phyloP scores from a whole-genome alignment of 2,113 vertebrate species.

The Calypte anna region DNA sequence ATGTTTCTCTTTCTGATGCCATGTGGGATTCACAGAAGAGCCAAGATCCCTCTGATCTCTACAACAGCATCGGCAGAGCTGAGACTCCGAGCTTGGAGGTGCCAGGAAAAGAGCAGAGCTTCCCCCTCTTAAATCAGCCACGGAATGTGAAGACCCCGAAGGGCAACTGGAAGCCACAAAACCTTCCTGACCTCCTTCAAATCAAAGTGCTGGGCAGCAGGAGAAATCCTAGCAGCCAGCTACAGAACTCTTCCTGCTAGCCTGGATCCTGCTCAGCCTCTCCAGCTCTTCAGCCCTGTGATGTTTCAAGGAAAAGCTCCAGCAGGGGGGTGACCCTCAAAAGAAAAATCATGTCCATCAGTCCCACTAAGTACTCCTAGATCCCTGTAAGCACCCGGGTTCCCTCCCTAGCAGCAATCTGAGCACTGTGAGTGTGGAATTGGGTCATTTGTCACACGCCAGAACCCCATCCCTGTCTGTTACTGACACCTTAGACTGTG shows the following conservation, averaged over 20 bases:
- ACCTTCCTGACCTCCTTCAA: not conserved
- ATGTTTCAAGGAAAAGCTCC: not conserved
- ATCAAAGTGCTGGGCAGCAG: not conserved
- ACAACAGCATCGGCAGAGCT: not conserved
- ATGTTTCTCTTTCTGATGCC: not conserved
- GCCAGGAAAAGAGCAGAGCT: not conserved
- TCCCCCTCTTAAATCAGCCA: not conserved
- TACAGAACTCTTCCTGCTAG: not conserved
- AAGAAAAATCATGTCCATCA: not conserved
- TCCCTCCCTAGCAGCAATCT: not conserved
- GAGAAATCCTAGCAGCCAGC: not conserved
- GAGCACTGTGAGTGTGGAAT: fast-evolving
- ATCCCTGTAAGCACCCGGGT: fast-evolving
- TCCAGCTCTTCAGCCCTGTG: not conserved
- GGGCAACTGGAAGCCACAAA: not conserved
- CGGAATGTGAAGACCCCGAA: not conserved
- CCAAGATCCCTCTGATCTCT: not conserved
- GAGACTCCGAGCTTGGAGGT: not conserved
- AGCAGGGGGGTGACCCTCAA: not conserved
- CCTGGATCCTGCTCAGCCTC: not conserved
- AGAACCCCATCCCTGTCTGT: not conserved
- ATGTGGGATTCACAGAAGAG: not conserved
- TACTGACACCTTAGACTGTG: fast-evolving
- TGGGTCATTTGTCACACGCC: not conserved
- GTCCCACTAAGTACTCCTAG: not conserved